Conservation (phyloP, 2,113 vertebrate species). For the Macquaria ambigua region DNA sequence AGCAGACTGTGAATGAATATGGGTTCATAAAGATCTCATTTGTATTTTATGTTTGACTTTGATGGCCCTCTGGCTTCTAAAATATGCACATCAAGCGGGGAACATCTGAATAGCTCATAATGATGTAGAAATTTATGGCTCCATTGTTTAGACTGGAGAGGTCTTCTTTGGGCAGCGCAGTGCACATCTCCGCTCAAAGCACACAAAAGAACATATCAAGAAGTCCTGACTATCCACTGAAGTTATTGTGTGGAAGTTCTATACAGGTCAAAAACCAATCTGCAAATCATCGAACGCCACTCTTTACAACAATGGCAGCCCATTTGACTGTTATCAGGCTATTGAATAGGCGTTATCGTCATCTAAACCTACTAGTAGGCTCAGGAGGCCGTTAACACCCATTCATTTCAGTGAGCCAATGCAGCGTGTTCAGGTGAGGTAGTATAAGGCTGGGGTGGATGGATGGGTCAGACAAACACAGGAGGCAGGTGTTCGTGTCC, state of each 20-base stretch:
- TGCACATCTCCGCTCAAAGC: conserved; percentile 6
- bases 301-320: neutral
- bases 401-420: too few species aligned
- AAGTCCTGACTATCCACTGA: conserved; percentile 1
- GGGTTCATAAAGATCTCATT: conserved; percentile 73
- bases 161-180: conserved; percentile 36
- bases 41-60: conserved; percentile 74
- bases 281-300: conserved; percentile 8
- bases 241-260: conserved; percentile 20
- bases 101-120: conserved; percentile 68
- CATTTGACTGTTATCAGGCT: too few species aligned
- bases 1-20: conserved; percentile 70
- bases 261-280: conserved; percentile 24
- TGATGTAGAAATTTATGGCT: conserved; percentile 58
- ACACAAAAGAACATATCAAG: conserved; percentile 33
- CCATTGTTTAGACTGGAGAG: conserved; percentile 57
- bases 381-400: too few species aligned
- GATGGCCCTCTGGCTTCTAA: conserved; percentile 67
- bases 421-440: too few species aligned
- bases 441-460: too few species aligned
- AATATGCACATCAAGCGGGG: conserved; percentile 52
- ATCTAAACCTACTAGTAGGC: too few species aligned
- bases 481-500: too few species aligned
- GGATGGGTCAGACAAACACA: too few species aligned
- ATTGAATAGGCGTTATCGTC: too few species aligned